These are phyloP conservation scores for Basileuterus tristriatus DNA, from an alignment of 2,797 vertebrate genomes.

Conservation along the genomic window DNA sequence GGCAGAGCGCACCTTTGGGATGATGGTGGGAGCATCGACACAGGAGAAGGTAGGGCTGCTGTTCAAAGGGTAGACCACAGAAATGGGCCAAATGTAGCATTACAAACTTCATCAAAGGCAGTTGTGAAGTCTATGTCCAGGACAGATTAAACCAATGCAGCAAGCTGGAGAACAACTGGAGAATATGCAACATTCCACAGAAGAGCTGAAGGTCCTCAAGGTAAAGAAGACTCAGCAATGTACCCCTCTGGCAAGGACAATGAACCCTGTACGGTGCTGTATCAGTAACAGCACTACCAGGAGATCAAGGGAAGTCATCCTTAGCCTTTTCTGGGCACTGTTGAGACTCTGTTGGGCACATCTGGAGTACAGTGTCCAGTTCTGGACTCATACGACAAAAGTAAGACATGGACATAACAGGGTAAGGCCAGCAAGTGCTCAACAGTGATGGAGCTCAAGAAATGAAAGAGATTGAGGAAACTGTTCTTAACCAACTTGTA, in stretches of 20 bases:
- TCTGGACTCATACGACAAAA: neutral
- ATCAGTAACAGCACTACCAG: neutral
- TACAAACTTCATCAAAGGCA: neutral
- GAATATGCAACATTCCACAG: neutral
- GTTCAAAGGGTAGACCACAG: neutral
- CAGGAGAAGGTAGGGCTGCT: neutral
- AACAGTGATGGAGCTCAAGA: neutral
- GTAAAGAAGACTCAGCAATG: neutral
- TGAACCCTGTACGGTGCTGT: accelerated
- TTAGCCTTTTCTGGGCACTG: neutral
- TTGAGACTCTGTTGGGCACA: neutral
- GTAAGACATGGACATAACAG: neutral
- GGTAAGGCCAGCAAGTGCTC: neutral
- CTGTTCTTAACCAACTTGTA: neutral
- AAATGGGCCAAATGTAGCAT: neutral
- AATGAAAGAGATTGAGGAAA: neutral
- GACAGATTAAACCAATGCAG: neutral
- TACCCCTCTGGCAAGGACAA: neutral
- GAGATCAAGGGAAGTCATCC: neutral
- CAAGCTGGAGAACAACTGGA: neutral
- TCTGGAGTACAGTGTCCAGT: neutral
- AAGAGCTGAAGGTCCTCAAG: neutral
- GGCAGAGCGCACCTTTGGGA: neutral
- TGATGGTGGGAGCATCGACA: neutral
- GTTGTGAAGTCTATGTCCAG: neutral